Percentiles rank a stretch among this genome's conserved stretches.
phyloP scores from a whole-genome alignment of 2,888 invertebrate species.

The Desoria tigrina region DNA sequence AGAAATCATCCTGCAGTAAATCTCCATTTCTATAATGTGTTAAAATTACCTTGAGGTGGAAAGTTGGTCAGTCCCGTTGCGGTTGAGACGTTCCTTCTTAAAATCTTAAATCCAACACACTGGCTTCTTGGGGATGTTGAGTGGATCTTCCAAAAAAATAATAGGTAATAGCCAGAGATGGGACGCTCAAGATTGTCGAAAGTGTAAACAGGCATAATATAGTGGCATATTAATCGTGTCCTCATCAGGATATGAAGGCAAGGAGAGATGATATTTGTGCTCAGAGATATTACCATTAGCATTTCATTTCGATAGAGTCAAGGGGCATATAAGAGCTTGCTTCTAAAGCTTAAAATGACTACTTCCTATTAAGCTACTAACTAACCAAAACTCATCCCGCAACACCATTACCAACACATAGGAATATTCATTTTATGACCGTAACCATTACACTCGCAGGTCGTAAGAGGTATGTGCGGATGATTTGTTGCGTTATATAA shows the following conservation, averaged over 20 bases:
- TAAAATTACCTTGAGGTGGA: background rate
- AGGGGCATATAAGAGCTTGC: no score
- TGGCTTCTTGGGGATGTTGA: background rate
- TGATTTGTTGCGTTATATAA: conserved; percentile 17
- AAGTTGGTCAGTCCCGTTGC: no score
- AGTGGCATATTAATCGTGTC: conserved; percentile 32
- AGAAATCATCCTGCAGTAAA: conserved; percentile 15
- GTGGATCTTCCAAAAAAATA: background rate
- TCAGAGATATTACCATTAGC: background rate
- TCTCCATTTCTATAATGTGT: conserved; percentile 11
- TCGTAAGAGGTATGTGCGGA: background rate
- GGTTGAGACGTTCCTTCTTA: no score
- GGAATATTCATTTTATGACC: conserved; percentile 14
- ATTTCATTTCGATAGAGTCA: background rate
- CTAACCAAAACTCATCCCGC: conserved; percentile 1
- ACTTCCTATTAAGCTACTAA: conserved; percentile 9
- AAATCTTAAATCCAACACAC: no score
- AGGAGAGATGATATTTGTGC: background rate
- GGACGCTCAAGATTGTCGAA: background rate
- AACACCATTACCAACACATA: conserved; percentile 19
- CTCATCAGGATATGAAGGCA: conserved; percentile 26
- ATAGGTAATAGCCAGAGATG: background rate
- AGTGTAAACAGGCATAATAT: conserved; percentile 41
- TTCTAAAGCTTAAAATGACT: no score
- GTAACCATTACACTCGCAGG: background rate